These are phyloP conservation scores for Troides oblongomaculatus DNA, from an alignment of 2,888 invertebrate species.

Conservation along the genomic window DNA sequence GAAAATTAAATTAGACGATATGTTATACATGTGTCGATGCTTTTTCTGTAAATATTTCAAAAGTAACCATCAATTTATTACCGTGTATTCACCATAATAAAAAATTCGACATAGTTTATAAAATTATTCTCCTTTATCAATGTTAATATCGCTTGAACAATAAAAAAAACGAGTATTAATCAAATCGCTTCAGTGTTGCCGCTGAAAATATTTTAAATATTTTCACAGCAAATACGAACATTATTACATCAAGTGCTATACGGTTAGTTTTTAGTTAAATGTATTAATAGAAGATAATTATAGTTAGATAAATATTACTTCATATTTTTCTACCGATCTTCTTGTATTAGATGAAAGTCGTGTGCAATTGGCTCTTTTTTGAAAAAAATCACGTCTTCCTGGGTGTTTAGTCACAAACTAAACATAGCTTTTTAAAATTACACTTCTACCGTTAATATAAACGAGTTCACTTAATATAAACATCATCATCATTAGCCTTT, in stretches of 20 bases:
- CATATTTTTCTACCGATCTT: conserved; percentile 70
- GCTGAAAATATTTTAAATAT: not conserved
- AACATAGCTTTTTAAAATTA: not conserved
- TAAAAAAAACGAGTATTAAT: not conserved
- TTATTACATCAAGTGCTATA: conserved; percentile 16
- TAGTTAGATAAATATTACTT: conserved; percentile 66
- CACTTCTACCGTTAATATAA: not conserved
- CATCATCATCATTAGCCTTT: too few relatives aligned
- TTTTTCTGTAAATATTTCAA: conserved; percentile 25
- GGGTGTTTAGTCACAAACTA: not conserved
- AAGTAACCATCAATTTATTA: conserved; percentile 4
- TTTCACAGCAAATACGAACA: not conserved
- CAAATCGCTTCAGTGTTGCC: conserved; percentile 7
- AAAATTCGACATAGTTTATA: conserved; percentile 10
- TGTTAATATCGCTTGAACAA: not conserved
- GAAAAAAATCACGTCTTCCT: conserved; percentile 6
- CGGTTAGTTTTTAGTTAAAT: conserved; percentile 26
- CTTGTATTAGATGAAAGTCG: conserved; percentile 39
- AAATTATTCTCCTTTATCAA: conserved; percentile 12
- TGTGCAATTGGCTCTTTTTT: conserved; percentile 53
- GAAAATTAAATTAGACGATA: conserved; percentile 4
- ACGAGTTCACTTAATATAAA: not conserved
- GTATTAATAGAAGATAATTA: conserved; percentile 33
- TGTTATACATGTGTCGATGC: conserved; percentile 3
- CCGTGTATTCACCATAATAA: not conserved